These are phyloP conservation scores for Desoria tigrina DNA, from an alignment of 2,888 invertebrate species.

Conservation along the genomic window DNA sequence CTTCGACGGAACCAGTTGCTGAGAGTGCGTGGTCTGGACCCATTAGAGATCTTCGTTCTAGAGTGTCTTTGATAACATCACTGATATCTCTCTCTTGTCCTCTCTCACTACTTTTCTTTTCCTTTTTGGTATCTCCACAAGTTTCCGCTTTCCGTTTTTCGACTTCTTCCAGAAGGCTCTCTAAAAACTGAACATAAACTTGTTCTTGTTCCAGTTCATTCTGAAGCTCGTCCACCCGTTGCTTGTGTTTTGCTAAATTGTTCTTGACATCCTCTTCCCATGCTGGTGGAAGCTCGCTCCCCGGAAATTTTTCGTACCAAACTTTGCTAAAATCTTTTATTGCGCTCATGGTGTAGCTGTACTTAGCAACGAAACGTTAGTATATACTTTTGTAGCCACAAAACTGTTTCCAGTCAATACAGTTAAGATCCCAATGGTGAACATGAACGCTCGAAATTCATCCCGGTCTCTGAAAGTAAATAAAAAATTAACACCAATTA, in stretches of 20 bases:
- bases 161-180: slow-evolving; percentile 79
- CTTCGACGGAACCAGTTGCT: background rate
- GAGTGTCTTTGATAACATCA: slow-evolving; percentile 52
- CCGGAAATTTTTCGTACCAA: slow-evolving; percentile 88
- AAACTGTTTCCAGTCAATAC: too few species aligned
- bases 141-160: slow-evolving; percentile 72
- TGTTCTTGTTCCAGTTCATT: slow-evolving; percentile 88
- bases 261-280: slow-evolving; percentile 92
- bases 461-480: too few species aligned
- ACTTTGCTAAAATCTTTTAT: slow-evolving; percentile 62
- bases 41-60: slow-evolving; percentile 42
- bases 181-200: slow-evolving; percentile 85
- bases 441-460: too few species aligned
- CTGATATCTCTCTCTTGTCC: slow-evolving; percentile 49
- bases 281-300: slow-evolving; percentile 84
- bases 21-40: background rate
- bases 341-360: slow-evolving; percentile 53
- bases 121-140: slow-evolving; percentile 29
- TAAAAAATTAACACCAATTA: too few species aligned
- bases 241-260: slow-evolving; percentile 84
- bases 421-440: too few species aligned
- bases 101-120: slow-evolving; percentile 57
- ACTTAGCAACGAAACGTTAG: background rate
- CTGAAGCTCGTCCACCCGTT: slow-evolving; percentile 76
- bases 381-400: too few species aligned